Base-by-base conservation (phyloP, 2,113 vertebrate species). In the Oncorhynchus nerka region DNA sequence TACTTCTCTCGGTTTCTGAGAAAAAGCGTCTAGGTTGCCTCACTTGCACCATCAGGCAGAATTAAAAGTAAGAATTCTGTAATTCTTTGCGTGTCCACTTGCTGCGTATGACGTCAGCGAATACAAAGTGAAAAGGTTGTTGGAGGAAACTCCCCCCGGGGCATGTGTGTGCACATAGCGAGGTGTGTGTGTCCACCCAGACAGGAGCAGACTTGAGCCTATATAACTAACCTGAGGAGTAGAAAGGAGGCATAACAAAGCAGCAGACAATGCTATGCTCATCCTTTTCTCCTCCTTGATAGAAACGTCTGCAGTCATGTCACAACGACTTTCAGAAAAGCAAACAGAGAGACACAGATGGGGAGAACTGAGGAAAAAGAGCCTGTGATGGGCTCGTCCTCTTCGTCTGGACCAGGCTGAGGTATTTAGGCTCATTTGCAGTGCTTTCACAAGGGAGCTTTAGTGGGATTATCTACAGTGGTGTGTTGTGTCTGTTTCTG, bases 371-470 rank as follows among this genome's bases (percentile, higher is more conserved):
- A 11, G 24, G 73, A 74, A 45, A 45, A 45, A 19, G 68, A 57
- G 69, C 16, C 68, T 7, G n/a, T 32, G 65, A 75, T 67, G 65
- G 61, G 64, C 81, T 81, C 70, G 84, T 67, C 86, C 24, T 75
- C 70, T 75, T 45, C 61, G 55, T 74, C 62, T 66, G 59, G 70
- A 8, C 83, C 73, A 55, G 20, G 70, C 66, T 0, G 26, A 81
- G 67, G 79, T 83, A 84, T 88, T 87, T 78, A 5, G 48, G 74
- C 57, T 79, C 81, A 87, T 84, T 82, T 84, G 81, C 73, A 64
- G 22, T 55, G 68, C 80, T 84, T 83, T 88, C 39, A 45, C 39
- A 45, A 9, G 9, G 39, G 77, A 71, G 39, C 70, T 70, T 69
- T 34, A 74, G 76, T 71, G 74, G 87, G 69, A 85, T 89, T 86